Evolutionary conservation across 2,888 invertebrate species (phyloP), one percentile per base, ranked within the genome.

Genomic region (Eupithecia dodoneata): DNA sequence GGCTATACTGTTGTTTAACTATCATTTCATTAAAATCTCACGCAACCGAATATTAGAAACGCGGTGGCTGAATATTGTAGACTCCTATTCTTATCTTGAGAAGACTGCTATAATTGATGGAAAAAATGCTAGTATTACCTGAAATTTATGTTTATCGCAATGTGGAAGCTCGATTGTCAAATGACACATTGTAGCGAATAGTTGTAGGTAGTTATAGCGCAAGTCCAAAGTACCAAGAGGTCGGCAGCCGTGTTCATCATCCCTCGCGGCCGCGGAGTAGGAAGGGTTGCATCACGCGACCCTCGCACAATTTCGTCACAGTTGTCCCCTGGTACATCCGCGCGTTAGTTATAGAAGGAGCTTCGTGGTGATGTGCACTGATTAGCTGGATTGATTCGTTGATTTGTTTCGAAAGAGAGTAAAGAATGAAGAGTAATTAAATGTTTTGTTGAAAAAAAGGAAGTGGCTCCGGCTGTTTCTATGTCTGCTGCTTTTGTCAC

Each of bases 221-320:
- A 70, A 67, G 65, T 66, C 10, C 9, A 71, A 86, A 90, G 83
- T 84, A 89, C 87, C 91, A 91, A 90, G 44, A 80, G 52, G 1
- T 72, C 0, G 0, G 2, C 72, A 82, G 41, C 30, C 59, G 72
- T 84, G 81, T 55, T 30, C 78, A 83, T 86, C 87, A 88, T 90
- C 92, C 92, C 92, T 87, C 79, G 87, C 87, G 87, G 90, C 92
- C 92, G 82, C 93, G 91, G 91, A 90, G 90, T 91, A 89, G 88
- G 92, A 93, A 93, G 94, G 94, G 94, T 94, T 94, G 93, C 93
- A 91, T 93, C 92, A 92, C 88, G 83, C 89, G 85, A 85, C 88
- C 89, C 87, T 84, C 85, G 89, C 90, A 89, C 81, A 88, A 88
- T 90, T 92, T 92, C 90, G 93, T 87, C 92, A 93, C 91, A 93